phyloP scores from a whole-genome alignment of 1,140 invertebrate species.

The Drosophila busckii region DNA sequence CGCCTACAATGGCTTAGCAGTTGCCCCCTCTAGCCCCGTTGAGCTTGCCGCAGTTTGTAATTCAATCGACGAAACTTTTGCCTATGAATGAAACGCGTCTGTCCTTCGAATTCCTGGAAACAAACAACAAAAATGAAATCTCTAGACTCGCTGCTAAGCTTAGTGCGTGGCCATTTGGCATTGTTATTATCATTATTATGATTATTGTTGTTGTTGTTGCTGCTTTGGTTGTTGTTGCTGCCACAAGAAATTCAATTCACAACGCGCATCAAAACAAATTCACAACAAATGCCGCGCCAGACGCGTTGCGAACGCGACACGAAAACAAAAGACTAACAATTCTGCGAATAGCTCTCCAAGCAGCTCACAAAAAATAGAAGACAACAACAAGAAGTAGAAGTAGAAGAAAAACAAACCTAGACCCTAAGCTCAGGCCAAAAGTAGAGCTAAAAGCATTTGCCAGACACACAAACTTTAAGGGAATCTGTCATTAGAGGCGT shows the following conservation, averaged over 20 bases:
- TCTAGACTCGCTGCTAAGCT: background rate
- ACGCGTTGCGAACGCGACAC: slow-evolving; percentile 25
- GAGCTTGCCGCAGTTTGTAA: slow-evolving; percentile 45
- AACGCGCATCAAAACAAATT: slow-evolving; percentile 43
- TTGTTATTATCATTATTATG: slow-evolving; percentile 16
- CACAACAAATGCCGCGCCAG: slow-evolving; percentile 38
- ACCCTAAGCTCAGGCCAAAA: no score
- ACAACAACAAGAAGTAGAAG: slow-evolving; percentile 3
- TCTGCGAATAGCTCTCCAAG: slow-evolving; percentile 47
- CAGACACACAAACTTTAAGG: slow-evolving; percentile 37
- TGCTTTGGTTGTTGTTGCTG: slow-evolving; percentile 18
- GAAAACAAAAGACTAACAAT: slow-evolving; percentile 67
- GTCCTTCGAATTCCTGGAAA: slow-evolving; percentile 46
- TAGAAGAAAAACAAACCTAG: background rate
- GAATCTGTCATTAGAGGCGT: slow-evolving; percentile 26
- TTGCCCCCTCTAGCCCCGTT: background rate
- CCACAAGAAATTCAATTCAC: slow-evolving; percentile 46
- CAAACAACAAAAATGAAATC: slow-evolving; percentile 7
- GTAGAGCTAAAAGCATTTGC: slow-evolving; percentile 18
- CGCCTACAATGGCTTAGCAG: slow-evolving; percentile 2
- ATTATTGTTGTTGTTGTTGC: slow-evolving; percentile 16
- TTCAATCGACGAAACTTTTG: slow-evolving; percentile 49
- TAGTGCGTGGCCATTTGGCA: slow-evolving; percentile 46
- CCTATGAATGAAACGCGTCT: slow-evolving; percentile 53
- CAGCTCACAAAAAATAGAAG: no score